Base-by-base conservation (phyloP, 2,888 invertebrate genomes). In the Yponomeuta malinellus region DNA sequence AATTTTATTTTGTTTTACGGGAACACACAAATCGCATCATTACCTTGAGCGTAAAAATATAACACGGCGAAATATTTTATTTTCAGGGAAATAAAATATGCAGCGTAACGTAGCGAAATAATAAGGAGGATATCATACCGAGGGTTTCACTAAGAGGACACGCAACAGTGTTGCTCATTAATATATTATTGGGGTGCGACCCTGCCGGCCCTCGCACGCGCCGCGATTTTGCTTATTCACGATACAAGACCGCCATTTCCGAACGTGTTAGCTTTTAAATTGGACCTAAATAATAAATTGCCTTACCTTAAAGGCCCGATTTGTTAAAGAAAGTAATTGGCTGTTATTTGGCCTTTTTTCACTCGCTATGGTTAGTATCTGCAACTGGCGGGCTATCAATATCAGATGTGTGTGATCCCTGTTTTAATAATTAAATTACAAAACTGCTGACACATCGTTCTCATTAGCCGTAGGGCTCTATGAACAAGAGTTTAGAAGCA, bases 391-490 rank as follows among this genome's bases (percentile, higher is more conserved):
- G 52, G 52, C 15, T 15, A 59, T 59, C 52, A 8, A 59, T 59
- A 59, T 59, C 52, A 59, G 52, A 59, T 59, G 52, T 59, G 10
- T 65, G 31, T 33, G 65, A 65, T 65, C n/a, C 43, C 33, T 65
- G 65, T 31, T 65, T 29, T 29, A 33, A 65, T 65, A 65, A 65
- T 31, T 23, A 31, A 65, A 65, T 29, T 65, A 12, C 43, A 67
- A 88, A 89, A 83, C 79, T 73, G 85, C 79, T 80, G 81, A 87
- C 82, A 89, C 90, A 90, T 76, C 78, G 69, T 74, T 79, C 87
- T 91, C 89, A 92, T 91, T 90, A 91, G 88, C 86, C 88, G 86
- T 79, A 87, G 86, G 87, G 87, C 87, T 86, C 83, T 78, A 80
- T 81, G 80, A 88, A 86, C 88, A 86, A 82, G 82, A 84, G 86